phyloP scores from a whole-genome alignment of 1,140 invertebrate genomes.

The Panulirus ornatus region DNA sequence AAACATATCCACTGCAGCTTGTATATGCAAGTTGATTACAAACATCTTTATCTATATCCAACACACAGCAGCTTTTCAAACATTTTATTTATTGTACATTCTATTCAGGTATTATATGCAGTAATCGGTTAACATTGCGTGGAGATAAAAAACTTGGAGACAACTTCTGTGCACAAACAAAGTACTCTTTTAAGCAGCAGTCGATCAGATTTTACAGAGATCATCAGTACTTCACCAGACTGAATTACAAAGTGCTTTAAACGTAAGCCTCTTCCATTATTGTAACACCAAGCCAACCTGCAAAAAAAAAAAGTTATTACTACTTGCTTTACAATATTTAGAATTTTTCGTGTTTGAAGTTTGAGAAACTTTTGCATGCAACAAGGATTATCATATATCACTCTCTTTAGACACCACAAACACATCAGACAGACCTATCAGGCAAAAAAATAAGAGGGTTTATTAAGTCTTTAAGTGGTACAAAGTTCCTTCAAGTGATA shows the following conservation, averaged over 20 bases:
- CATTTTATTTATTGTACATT: no score
- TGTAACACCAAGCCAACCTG: slow-evolving; percentile 28
- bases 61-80: no score
- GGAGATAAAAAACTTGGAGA: neutral
- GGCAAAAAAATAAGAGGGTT: no score
- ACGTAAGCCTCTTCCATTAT: slow-evolving; percentile 7
- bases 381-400: no score
- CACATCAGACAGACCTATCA: no score
- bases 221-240: neutral
- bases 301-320: neutral
- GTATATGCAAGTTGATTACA: no score
- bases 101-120: neutral
- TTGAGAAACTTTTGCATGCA: no score
- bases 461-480: no score
- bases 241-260: neutral
- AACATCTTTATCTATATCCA: no score
- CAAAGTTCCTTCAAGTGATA: no score
- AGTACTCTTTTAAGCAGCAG: neutral
- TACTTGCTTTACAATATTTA: neutral
- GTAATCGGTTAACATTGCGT: neutral
- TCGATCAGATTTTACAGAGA: slow-evolving; percentile 1
- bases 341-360: neutral
- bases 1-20: no score
- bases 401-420: no score
- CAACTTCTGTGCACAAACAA: neutral